phyloP scores from a whole-genome alignment of 2,113 vertebrate genomes.

The Pipa parva region DNA sequence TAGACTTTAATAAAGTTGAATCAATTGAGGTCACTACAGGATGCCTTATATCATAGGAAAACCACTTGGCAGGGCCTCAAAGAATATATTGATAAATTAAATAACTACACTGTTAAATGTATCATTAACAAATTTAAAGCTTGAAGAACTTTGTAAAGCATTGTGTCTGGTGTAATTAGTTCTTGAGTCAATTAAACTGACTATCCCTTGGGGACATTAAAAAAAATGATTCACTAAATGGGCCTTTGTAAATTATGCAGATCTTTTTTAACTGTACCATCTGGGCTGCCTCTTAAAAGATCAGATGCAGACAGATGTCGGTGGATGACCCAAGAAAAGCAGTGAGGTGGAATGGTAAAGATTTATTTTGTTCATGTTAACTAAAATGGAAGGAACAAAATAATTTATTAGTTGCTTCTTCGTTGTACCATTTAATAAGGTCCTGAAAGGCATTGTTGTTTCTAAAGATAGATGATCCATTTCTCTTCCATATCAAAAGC shows the following conservation, averaged over 20 bases:
- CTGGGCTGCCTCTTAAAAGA: conserved; percentile 56
- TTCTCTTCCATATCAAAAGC: conserved; percentile 46
- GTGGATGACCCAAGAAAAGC: conserved; percentile 30
- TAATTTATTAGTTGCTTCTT: conserved; percentile 16
- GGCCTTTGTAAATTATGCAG: conserved; percentile 73
- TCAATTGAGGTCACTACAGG: too few relatives aligned
- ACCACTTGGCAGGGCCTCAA: neutral
- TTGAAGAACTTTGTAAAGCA: conserved; percentile 16
- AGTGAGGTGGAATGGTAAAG: conserved; percentile 9
- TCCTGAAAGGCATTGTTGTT: neutral
- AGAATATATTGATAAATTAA: neutral
- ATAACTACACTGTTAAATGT: neutral
- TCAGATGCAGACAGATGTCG: conserved; percentile 34
- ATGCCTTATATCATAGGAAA: neutral
- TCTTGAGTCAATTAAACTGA: conserved; percentile 46
- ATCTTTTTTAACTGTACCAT: conserved; percentile 67
- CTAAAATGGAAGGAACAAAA: conserved; percentile 23
- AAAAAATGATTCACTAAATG: conserved; percentile 65
- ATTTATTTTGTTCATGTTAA: conserved; percentile 39
- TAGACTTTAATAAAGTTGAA: too few relatives aligned
- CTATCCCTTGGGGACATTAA: conserved; percentile 57
- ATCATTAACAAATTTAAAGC: conserved; percentile 16
- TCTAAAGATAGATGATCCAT: neutral
- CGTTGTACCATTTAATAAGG: neutral
- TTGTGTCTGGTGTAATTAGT: conserved; percentile 52